A percentile compares a stretch with the other conserved stretches of the same genome.
phyloP scores from a whole-genome alignment of 92 coral and sea anemone genomes.

The Parazoanthus swiftii region DNA sequence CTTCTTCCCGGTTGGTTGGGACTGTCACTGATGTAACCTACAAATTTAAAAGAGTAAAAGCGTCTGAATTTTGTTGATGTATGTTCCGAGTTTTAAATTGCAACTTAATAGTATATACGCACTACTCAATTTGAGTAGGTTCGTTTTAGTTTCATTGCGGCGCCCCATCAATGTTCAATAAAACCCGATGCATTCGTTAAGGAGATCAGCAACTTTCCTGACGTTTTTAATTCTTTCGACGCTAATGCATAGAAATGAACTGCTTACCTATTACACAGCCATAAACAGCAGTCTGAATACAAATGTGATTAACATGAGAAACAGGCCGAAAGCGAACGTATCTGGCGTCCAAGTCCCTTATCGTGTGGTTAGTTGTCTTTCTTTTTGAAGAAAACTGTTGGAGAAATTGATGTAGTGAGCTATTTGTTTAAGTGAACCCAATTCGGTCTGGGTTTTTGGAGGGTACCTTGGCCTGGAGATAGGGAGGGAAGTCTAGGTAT shows the following conservation, averaged over 20 bases:
- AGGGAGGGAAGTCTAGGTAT: too few species aligned
- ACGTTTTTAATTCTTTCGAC: too few species aligned
- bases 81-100: too few species aligned
- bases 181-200: too few species aligned
- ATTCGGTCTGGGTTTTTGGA: too few species aligned
- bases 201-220: not conserved
- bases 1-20: not conserved
- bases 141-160: too few species aligned
- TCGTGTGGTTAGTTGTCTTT: not conserved
- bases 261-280: constrained; percentile 13
- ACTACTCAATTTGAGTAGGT: too few species aligned
- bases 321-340: constrained; percentile 16
- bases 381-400: not conserved
- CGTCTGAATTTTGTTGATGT: too few species aligned
- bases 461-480: too few species aligned
- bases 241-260: too few species aligned
- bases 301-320: constrained; percentile 10
- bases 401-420: not conserved
- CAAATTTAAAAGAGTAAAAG: not conserved
- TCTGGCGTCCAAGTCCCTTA: not conserved
- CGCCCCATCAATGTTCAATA: too few species aligned
- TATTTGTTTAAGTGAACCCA: not conserved
- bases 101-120: too few species aligned
- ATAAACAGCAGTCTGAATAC: constrained; percentile 13
- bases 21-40: not conserved